Evolutionary conservation across 37 sponge, comb jelly and placozoan genomes (phyloP).

Genomic region (Halichondria panicea): DNA sequence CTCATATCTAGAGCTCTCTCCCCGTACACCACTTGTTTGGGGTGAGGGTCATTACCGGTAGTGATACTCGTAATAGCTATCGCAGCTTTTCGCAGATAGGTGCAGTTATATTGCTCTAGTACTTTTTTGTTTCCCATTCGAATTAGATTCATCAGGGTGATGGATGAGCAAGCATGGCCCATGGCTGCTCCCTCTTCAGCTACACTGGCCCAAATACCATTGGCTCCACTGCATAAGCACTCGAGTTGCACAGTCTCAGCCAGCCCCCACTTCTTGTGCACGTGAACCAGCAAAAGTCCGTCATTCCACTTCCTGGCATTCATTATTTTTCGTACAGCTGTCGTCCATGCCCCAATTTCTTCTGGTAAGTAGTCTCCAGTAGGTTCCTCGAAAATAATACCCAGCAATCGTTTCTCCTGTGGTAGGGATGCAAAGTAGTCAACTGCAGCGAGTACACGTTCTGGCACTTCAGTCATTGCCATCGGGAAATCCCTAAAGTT

Average conservation of each 20-base stretch:
- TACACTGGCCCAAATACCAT: conserved; percentile 86
- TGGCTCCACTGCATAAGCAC: conserved; percentile 75
- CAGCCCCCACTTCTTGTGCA: conserved; percentile 87
- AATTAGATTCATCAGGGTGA: conserved; percentile 84
- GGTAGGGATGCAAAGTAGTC: conserved; percentile 62
- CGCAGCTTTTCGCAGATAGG: conserved; percentile 71
- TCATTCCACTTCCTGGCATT: conserved; percentile 58
- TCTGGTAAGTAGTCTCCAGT: conserved; percentile 75
- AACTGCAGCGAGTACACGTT: conserved; percentile 58
- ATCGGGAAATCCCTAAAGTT: conserved; percentile 78
- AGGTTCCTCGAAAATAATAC: conserved; percentile 79
- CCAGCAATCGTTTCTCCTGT: conserved; percentile 44
- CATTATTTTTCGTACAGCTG: conserved; percentile 66
- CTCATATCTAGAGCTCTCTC: conserved; percentile 71
- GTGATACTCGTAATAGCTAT: conserved; percentile 67
- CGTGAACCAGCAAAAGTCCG: conserved; percentile 68
- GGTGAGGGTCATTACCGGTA: conserved; percentile 64
- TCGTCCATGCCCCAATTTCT: conserved; percentile 80
- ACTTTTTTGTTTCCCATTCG: conserved; percentile 80
- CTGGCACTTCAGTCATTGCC: conserved; percentile 61
- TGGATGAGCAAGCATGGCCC: conserved; percentile 81
- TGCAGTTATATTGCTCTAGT: conserved; percentile 70
- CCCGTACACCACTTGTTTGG: conserved; percentile 79
- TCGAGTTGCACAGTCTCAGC: conserved; percentile 60
- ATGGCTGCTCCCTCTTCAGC: conserved; percentile 91